phyloP scores from a whole-genome alignment of 2,797 vertebrate species.

The Poeciliopsis presidionis region DNA sequence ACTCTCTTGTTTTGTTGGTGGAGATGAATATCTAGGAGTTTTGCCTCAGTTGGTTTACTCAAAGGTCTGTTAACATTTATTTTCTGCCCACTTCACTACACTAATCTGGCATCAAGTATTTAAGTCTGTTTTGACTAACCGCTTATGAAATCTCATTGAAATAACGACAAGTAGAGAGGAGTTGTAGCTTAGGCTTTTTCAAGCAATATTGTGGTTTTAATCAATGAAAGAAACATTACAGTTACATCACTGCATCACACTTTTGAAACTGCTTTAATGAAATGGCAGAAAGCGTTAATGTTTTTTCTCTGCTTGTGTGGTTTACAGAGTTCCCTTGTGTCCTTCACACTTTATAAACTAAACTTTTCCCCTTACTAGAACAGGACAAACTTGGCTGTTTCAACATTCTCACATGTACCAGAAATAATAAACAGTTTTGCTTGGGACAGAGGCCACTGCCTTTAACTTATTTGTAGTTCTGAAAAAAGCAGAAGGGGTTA shows the following conservation, averaged over 20 bases:
- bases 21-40: constrained; percentile 50
- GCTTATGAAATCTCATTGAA: constrained; percentile 40
- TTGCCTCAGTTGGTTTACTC: constrained; percentile 50
- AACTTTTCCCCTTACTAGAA: neutral
- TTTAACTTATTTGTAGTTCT: neutral
- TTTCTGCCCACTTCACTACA: constrained; percentile 59
- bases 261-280: neutral
- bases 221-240: neutral
- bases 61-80: constrained; percentile 51
- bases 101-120: constrained; percentile 25
- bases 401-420: neutral
- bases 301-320: neutral
- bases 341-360: neutral
- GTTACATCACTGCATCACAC: neutral
- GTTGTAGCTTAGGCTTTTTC: neutral
- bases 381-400: neutral
- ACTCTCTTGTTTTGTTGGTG: constrained; percentile 58
- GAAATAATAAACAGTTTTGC: neutral
- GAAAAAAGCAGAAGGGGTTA: neutral
- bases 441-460: neutral
- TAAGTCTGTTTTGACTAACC: constrained; percentile 21
- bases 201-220: neutral
- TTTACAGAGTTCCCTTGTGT: neutral
- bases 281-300: neutral
- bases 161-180: constrained; percentile 31